Base-by-base conservation (phyloP, 1,140 invertebrate species). In the Arion vulgaris region DNA sequence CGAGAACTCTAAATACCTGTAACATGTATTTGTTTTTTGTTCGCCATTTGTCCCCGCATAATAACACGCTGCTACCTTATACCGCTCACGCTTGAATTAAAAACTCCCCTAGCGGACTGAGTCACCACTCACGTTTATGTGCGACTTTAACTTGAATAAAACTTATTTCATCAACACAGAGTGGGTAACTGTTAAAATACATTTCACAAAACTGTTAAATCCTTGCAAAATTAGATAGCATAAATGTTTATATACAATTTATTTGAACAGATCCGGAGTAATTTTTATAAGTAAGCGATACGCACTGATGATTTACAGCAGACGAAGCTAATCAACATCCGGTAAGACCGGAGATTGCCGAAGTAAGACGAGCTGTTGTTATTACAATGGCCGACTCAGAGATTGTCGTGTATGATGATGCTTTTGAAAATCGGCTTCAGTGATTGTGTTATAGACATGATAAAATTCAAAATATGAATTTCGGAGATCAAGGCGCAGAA, bases 341-440 rank as follows among this genome's bases (percentile, higher is more conserved):
- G 85, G 84, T 86, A 82, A 74, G 71, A 41, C 38, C 88, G 88
- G 84, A 89, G 87, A 85, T 86, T 85, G 74, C 86, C 88, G 88
- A 86, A 85, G 26, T 41, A 51, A 51, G 32, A 73, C 86, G 86
- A 87, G 84, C 80, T 82, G 79, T 76, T 88, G 86, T 86, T 87
- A 86, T 87, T 86, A 86, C 85, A 86, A 90, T 89, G 89, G 89
- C 88, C 82, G 88, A 90, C 86, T 84, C 83, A 85, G 80, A 84
- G 78, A 72, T 80, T 71, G 85, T 86, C 86, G 87, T 86, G 87
- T 87, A 72, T 74, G 76, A 68, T 36, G 82, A 81, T 71, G 57
- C 81, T 74, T 86, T 81, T 83, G 85, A 72, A 79, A 83, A 72
- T 81, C 80, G 57, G 79, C 79, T 86, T 79, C 82, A 38, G 82